Base-by-base conservation (phyloP, 2,888 invertebrate species). In the Mimachlamys varia region DNA sequence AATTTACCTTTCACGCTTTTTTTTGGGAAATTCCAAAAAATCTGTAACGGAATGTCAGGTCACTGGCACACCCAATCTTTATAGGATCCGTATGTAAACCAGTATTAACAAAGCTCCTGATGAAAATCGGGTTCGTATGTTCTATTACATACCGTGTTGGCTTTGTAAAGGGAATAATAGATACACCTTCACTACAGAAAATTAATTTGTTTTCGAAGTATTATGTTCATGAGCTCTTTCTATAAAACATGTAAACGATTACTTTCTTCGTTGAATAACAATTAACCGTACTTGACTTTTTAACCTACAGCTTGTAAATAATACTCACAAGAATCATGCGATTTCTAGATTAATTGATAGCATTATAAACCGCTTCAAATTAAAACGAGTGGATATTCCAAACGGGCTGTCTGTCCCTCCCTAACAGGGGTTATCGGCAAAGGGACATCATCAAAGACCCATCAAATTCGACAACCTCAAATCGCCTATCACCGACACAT, bases 1-100 rank as follows among this genome's bases (percentile, higher is more conserved):
- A 76, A 10, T 33, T 33, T 0, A 76, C 27, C 27, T 76, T 76
- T 76, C 76, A 33, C 13, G 33, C 33, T 33, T 33, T 76, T 76
- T 76, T 76, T 27, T n/a, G n/a, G 76, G 76, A 15, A 76, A 76
- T 76, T 76, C 76, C 76, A 76, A 33, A 76, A 76, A 76, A 76
- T 76, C 22, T 33, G 33, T 76, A 44, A 44, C 44, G 44, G 76
- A 76, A 76, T 76, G 27, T 27, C 19, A 27, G 33, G 76, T 33
- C 19, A 76, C 33, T 76, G 76, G 76, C 76, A 76, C 76, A 33
- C 76, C 76, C 33, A 33, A 22, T 76, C 7, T 27, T 76, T 76
- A 76, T 33, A 27, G 12, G 76, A 76, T 7, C 76, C 33, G 33
- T 12, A 22, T 7, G 44, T 44, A 53, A 53, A 53, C 53, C 15